Evolutionary conservation across 2,113 vertebrate species (phyloP).

Genomic region (Periophthalmodon schlosseri): DNA sequence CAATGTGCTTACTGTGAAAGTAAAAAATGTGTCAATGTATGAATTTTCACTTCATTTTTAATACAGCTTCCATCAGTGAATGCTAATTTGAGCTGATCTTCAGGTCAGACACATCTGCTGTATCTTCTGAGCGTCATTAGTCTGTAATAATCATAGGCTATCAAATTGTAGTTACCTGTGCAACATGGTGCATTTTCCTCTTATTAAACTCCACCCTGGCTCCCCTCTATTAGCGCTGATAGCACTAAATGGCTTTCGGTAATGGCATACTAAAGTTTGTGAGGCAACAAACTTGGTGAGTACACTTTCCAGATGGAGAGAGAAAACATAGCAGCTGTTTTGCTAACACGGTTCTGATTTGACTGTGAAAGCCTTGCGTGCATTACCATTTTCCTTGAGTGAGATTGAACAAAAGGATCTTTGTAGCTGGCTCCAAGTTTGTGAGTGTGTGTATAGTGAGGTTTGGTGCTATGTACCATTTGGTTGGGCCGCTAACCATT

Average conservation of each 20-base stretch:
- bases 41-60: background rate
- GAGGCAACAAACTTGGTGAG: slow-evolving; percentile 34
- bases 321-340: slow-evolving; percentile 52
- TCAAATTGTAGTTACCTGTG: slow-evolving; percentile 60
- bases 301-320: slow-evolving; percentile 73
- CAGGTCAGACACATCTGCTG: slow-evolving; percentile 27
- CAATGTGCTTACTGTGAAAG: background rate
- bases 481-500: slow-evolving; percentile 56
- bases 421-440: slow-evolving; percentile 65
- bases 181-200: slow-evolving; percentile 31
- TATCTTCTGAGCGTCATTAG: slow-evolving; percentile 55
- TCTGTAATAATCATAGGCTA: slow-evolving; percentile 45
- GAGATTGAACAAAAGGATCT: slow-evolving; percentile 73
- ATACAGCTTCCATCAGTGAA: slow-evolving; percentile 20
- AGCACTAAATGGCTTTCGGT: slow-evolving; percentile 59
- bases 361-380: slow-evolving; percentile 60
- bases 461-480: slow-evolving; percentile 55
- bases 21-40: background rate
- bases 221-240: slow-evolving; percentile 53
- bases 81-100: slow-evolving; percentile 19
- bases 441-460: slow-evolving; percentile 31
- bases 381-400: slow-evolving; percentile 64
- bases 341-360: slow-evolving; percentile 53
- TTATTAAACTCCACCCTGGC: slow-evolving; percentile 63
- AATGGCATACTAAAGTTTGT: slow-evolving; percentile 41